Conservation (phyloP, 2,888 invertebrate genomes). For the Rhingia campestris region DNA sequence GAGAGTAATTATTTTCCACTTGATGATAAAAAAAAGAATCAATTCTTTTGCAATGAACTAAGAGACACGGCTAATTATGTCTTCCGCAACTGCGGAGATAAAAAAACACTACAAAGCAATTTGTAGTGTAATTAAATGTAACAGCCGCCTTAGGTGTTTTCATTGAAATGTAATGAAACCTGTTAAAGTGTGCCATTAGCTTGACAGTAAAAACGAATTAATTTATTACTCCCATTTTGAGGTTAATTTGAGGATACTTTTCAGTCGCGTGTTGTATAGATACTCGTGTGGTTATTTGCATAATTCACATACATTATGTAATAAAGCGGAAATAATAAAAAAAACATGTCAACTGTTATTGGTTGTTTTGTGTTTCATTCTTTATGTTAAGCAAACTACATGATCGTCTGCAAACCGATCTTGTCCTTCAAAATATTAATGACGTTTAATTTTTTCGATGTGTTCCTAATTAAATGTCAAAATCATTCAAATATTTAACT, state of each 20-base stretch:
- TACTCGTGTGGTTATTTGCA: too few relatives aligned
- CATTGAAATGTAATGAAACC: constrained; percentile 47
- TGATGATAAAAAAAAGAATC: neutral
- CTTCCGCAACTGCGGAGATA: constrained; percentile 12
- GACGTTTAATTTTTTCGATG: neutral
- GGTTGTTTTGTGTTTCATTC: too few relatives aligned
- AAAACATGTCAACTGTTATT: too few relatives aligned
- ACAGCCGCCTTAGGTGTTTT: constrained; percentile 23
- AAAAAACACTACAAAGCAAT: constrained; percentile 15
- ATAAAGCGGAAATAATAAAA: too few relatives aligned
- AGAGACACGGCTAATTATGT: constrained; percentile 16
- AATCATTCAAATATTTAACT: neutral
- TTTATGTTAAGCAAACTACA: neutral
- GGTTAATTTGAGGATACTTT: constrained; percentile 30
- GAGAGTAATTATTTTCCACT: neutral
- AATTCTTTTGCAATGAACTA: constrained; percentile 11
- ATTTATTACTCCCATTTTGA: constrained; percentile 21
- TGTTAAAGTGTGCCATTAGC: constrained; percentile 23
- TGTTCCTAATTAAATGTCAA: neutral
- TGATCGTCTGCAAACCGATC: neutral
- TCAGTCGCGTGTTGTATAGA: constrained; percentile 32
- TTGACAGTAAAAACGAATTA: constrained; percentile 9
- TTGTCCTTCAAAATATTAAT: constrained; percentile 10
- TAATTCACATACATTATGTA: too few relatives aligned
- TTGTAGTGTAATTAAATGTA: constrained; percentile 20